These are phyloP conservation scores for Ooceraea biroi DNA, from an alignment of 1,140 invertebrate genomes.

Conservation along the genomic window DNA sequence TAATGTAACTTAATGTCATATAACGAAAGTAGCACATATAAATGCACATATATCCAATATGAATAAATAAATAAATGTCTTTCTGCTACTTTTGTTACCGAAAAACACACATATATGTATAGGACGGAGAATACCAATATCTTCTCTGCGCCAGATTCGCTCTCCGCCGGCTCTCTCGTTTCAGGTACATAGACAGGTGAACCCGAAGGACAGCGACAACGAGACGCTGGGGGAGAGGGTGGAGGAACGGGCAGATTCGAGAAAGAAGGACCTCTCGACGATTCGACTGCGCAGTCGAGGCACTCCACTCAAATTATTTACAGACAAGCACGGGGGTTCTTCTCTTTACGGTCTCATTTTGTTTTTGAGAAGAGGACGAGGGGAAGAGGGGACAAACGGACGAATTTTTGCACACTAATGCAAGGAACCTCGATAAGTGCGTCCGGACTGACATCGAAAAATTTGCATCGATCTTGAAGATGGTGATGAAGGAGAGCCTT, in stretches of 20 bases:
- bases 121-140: conserved; percentile 30
- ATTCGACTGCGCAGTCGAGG: conserved; percentile 44
- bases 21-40: too few species aligned
- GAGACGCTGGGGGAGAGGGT: conserved; percentile 44
- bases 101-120: neutral
- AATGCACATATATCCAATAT: too few species aligned
- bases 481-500: too few species aligned
- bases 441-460: neutral
- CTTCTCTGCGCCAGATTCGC: neutral
- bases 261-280: conserved; percentile 55
- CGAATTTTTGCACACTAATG: conserved; percentile 16
- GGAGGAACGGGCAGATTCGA: conserved; percentile 12
- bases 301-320: conserved; percentile 63
- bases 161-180: neutral
- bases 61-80: too few species aligned
- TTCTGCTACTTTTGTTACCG: too few species aligned
- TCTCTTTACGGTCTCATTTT: conserved; percentile 16
- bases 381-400: neutral
- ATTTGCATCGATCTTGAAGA: neutral
- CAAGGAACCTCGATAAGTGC: neutral
- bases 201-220: neutral
- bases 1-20: too few species aligned
- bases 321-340: conserved; percentile 28
- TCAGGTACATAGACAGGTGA: conserved; percentile 41
- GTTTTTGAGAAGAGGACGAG: neutral